Base-by-base conservation (phyloP, 1,140 invertebrate species). In the Drosophila virilis region DNA sequence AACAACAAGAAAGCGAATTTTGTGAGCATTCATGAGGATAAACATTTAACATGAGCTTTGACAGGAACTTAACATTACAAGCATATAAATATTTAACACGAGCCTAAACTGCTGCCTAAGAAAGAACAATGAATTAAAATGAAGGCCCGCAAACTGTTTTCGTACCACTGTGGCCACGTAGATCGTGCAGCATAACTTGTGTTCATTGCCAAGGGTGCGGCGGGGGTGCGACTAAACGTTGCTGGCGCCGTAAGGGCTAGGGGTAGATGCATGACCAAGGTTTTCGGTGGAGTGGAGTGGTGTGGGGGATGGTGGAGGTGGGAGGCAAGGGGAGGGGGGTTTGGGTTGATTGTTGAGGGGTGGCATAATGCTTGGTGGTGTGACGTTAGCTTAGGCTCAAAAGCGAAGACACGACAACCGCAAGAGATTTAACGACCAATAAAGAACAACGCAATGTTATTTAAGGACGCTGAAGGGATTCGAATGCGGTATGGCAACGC, bases 371-470 rank as follows among this genome's bases (percentile, higher is more conserved):
- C 12, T 51, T 15, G 50, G 50, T 35, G 50, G 50, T 52, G 50
- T 52, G 32, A 37, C 50, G 33, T 52, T 33, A 13, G 54, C 55
- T 60, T 48, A 13, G 35, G 38, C 37, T 45, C 32, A 28, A 22
- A 40, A 72, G 50, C 52, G 81, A 80, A 82, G 84, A 77, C 83
- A 84, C 77, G 77, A 89, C 80, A 89, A 89, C 84, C 84, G 84
- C 84, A 89, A 89, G 84, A 89, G 84, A 89, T 89, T 89, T 89
- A 89, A 89, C 84, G 84, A 89, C 73, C 84, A 89, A 89, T 89
- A 89, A 89, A 89, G 83, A 86, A 86, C 79, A 86, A 77, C 79
- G 83, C 83, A 88, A 80, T 88, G 83, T 88, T 88, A 79, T 88
- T 88, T 88, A 88, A 88, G 83, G 77, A 89, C 79, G 72, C 80